Base-by-base conservation (phyloP, 1,140 invertebrate genomes). In the Achatina immaculata region DNA sequence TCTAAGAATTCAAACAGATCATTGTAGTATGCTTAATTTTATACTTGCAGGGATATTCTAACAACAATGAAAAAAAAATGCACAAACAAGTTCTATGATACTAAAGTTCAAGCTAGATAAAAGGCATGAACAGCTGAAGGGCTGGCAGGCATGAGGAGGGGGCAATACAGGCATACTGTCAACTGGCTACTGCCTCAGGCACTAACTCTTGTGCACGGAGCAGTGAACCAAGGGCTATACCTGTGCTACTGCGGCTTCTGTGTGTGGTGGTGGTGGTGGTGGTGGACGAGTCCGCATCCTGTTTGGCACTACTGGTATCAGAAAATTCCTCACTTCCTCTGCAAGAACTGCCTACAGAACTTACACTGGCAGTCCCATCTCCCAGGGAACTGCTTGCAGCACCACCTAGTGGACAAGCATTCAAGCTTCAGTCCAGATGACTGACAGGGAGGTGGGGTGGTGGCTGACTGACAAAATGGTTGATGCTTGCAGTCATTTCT, bases 271-370 rank as follows among this genome's bases (percentile, higher is more conserved):
- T 65, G 14, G 75, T 77, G 81, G 77, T 66, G 83, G 79, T 77
- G 85, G 82, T 75, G 83, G 36, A 80, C 48, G 83, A 83, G 42
- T 83, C 80, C 48, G 82, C 79, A 74, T 86, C 82, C 73, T 82
- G 83, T 45, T 71, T 78, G 16, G 83, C 78, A 40, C 71, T 78
- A 40, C 83, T 84, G 4, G 82, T 68, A 68, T 87, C 85, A 21
- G 86, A 87, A 28, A 84, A 84, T 19, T 88, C 87, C 48, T 88
- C 88, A 82, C 81, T 85, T 69, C 83, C 83, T 87, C 93, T 94
- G 88, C 89, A 85, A 76, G 96, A 96, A 90, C 95, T 96, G 77
- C 96, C 96, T 80, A 97, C 94, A 89, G 96, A 96, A 89, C 95
- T 96, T 74, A 97, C 94, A 89, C 95, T 96, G 74, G 95, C 95